Evolutionary conservation across 2,888 invertebrate species (phyloP).

Genomic region (Drosophila meridionalis): DNA sequence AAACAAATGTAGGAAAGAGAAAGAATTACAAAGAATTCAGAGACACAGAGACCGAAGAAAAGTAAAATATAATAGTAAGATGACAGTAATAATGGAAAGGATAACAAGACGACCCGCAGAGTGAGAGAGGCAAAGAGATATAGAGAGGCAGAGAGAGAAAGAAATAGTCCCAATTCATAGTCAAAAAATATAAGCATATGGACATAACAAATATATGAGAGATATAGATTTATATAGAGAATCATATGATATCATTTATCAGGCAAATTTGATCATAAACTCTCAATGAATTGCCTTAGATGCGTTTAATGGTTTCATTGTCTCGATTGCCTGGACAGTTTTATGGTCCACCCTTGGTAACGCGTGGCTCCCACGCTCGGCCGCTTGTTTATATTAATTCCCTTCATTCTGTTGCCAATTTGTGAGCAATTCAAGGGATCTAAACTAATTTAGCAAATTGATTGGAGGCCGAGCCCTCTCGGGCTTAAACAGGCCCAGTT

Average conservation of each 20-base stretch:
- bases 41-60: too few relatives aligned
- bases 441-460: conserved; percentile 69
- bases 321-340: neutral
- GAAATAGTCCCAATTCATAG: neutral
- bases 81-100: neutral
- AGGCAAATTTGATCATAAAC: neutral
- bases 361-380: neutral
- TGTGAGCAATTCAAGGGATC: conserved; percentile 53
- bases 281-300: neutral
- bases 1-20: neutral
- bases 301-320: neutral
- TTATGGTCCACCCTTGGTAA: neutral
- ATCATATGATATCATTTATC: neutral
- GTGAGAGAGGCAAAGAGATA: neutral
- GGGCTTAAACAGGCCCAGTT: conserved; percentile 12
- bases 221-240: neutral
- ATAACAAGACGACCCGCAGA: neutral
- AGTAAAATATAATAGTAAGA: too few relatives aligned
- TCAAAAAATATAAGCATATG: neutral
- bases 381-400: conserved; percentile 24
- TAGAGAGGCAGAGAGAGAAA: neutral
- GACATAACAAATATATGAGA: neutral
- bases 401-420: conserved; percentile 60
- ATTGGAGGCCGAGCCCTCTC: conserved; percentile 15
- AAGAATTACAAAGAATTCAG: neutral